Evolutionary conservation across 2,113 vertebrate genomes (phyloP).

Genomic region (Spea bombifrons): DNA sequence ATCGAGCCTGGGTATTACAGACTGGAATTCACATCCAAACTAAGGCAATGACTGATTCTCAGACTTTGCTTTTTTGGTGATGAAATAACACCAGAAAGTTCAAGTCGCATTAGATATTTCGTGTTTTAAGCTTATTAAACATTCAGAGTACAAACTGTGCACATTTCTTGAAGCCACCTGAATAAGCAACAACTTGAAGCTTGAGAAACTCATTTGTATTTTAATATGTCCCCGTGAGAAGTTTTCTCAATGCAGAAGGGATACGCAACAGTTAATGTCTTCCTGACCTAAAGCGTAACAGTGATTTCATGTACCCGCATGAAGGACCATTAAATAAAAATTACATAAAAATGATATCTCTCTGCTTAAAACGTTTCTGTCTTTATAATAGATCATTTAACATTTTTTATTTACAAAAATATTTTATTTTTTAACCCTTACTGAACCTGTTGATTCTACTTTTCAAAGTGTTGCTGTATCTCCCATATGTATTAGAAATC

Average conservation of each 20-base stretch:
- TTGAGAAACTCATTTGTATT: slow-evolving; percentile 51
- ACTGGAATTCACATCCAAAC: slow-evolving; percentile 65
- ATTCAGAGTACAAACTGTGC: slow-evolving; percentile 58
- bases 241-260: slow-evolving; percentile 34
- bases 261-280: slow-evolving; percentile 5
- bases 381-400: no score
- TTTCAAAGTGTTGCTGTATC: no score
- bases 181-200: slow-evolving; percentile 57
- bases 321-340: no score
- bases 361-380: no score
- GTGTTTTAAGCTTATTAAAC: slow-evolving; percentile 62
- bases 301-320: no score
- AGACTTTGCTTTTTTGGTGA: slow-evolving; percentile 58
- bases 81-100: slow-evolving; percentile 64
- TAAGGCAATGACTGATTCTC: slow-evolving; percentile 58
- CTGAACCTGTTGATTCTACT: no score
- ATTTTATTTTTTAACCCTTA: no score
- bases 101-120: slow-evolving; percentile 61
- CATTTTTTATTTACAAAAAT: no score
- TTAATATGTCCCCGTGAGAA: slow-evolving; percentile 44
- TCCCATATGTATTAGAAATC: no score
- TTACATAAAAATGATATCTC: no score
- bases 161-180: slow-evolving; percentile 63
- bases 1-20: slow-evolving; percentile 65
- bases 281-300: no score